Base-by-base conservation (phyloP, 2,888 invertebrate species). In the Pasiphila rectangulata region DNA sequence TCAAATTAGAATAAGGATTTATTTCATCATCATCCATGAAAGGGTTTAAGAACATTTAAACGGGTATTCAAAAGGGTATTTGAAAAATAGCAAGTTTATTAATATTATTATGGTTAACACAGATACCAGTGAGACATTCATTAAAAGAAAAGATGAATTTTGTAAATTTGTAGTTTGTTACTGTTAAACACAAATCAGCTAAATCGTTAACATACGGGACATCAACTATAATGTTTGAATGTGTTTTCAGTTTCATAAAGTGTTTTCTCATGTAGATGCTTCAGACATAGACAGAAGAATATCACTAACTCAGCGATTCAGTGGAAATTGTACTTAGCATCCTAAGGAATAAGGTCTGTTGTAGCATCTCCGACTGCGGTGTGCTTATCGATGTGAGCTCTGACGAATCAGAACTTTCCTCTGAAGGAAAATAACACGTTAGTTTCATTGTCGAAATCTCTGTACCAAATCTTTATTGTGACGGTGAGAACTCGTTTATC, bases 241-340 rank as follows among this genome's bases (percentile, higher is more conserved):
- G 24, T 20, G 0, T 10, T 20, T 13, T 3, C 42, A 44, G 15
- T 50, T 50, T 27, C 45, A 50, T 46, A 45, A 34, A 42, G 50
- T 46, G 12, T 50, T 50, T 12, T 23, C 35, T 27, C 17, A 38
- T 25, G 45, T 7, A 30, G 13, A 30, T 41, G 32, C 16, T 32
- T 17, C 6, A 21, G 23, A 46, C 23, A 42, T 7, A 25, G 16
- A 49, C 36, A 53, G 15, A 43, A 54, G 3, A 51, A 37, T 20
- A 16, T 19, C 27, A 44, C 40, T 57, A 56, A 47, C 51, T 40
- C 44, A 52, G 59, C 12, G 84, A 81, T 55, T 86, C 86, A 62
- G 70, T 64, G 3, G 86, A 85, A 59, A 83, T 84, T 56, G 83
- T 83, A 79, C 86, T 86, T 69, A 86, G 64, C 86, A 85, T 80